phyloP scores from a whole-genome alignment of 92 coral and sea anemone species.

The Actinernus sp. region DNA sequence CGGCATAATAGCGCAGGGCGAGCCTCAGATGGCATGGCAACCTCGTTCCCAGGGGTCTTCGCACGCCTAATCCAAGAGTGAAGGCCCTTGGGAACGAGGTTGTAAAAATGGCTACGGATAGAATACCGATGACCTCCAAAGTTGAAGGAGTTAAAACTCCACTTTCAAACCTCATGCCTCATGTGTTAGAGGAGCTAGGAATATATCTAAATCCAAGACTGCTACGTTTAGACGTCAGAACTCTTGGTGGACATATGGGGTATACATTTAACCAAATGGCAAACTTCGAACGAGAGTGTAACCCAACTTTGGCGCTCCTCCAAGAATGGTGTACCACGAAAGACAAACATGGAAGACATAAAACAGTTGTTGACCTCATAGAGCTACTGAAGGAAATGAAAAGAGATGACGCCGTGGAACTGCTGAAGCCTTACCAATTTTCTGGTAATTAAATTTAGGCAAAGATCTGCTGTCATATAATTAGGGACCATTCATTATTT shows the following conservation, averaged over 20 bases:
- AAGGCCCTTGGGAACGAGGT: too few species aligned
- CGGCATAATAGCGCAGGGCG: too few species aligned
- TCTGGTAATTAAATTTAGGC: constrained; percentile 66
- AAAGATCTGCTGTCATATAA: too few species aligned
- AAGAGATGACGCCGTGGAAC: constrained; percentile 91
- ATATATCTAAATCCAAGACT: constrained; percentile 90
- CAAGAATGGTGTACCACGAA: constrained; percentile 74
- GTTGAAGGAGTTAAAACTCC: constrained; percentile 73
- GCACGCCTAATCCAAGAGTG: too few species aligned
- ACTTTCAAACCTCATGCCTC: constrained; percentile 53
- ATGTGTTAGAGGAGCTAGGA: constrained; percentile 75
- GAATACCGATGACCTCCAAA: too few species aligned
- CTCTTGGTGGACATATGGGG: constrained; percentile 83
- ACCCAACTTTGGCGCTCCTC: constrained; percentile 78
- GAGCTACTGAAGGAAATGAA: constrained; percentile 71
- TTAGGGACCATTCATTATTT: too few species aligned
- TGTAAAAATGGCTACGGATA: too few species aligned
- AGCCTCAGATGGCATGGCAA: too few species aligned
- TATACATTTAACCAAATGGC: constrained; percentile 69
- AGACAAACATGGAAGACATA: constrained; percentile 36
- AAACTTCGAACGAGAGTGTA: constrained; percentile 73
- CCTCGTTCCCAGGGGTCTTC: too few species aligned
- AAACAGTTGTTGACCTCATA: constrained; percentile 77
- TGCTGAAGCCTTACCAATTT: constrained; percentile 76
- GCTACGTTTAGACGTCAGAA: constrained; percentile 80